Base-by-base conservation (phyloP, 64 coral and sea anemone genomes). In the Porites australiensis region DNA sequence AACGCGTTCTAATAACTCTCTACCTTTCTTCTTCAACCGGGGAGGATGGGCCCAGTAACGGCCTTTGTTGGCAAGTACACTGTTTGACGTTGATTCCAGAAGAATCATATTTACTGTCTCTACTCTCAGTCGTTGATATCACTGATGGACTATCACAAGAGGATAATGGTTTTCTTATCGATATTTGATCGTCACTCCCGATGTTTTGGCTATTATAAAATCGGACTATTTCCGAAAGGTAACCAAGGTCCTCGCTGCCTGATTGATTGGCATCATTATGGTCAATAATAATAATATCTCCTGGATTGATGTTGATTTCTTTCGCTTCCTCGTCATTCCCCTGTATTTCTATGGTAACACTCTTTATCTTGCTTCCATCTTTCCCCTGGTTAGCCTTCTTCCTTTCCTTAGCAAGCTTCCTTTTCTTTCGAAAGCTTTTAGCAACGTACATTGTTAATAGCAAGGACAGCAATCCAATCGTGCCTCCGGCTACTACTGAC, bases 211-310 rank as follows among this genome's bases (percentile, higher is more conserved):
- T 98, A 44, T 98, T 98, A 44, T 98, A 98, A 58, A 94, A 98
- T 77, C 89, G 89, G 65, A 98, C 92, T 63, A 98, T 94, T 80
- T 98, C 92, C 54, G 95, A 98, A 27, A 98, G 93, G 68, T 98
- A 98, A 1, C 95, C 92, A 44, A 98, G 85, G 59, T 98, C 95
- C 62, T 91, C 95, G 22, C 88, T 98, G 58, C 87, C 88, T 4
- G 89, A 75, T 49, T 89, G 86, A 18, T 98, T 89, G 11, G 87
- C 68, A 51, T 98, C 79, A 70, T 98, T 94, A 60, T 92, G 90
- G 54, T 98, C 95, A 77, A 98, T 98, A 54, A 98, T 91, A 44
- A 98, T 93, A 63, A 98, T 91, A 88, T 98, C 95, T 27, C 95
- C 95, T 43, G 95, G 92, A 55, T 94, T 98, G 6, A 98, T 86